Base-by-base conservation (phyloP, 1,140 invertebrate genomes). In the fruit fly (Drosophila melanogaster) region DNA sequence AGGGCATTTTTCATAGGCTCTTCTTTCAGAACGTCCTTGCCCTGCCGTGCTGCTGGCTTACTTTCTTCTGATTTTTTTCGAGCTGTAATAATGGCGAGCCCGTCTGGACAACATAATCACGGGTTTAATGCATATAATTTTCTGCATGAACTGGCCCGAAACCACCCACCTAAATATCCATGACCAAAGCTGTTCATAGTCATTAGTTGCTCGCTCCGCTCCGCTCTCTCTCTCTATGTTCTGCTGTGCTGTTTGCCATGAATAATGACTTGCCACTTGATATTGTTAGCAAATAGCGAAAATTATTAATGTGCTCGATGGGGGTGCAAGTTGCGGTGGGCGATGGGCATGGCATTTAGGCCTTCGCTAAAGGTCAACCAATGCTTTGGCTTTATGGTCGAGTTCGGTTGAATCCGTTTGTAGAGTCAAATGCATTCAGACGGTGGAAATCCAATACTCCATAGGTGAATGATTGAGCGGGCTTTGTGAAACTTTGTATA, bases 111-210 rank as follows among this genome's bases (percentile, higher is more conserved):
- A 54, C 78, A 90, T 90, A 90, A 90, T 90, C 86, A 90, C 69
- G 71, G 79, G 79, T 60, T 90, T 90, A 90, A 90, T 90, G 86
- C 76, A 85, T 90, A 90, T 90, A 90, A 90, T 90, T 90, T 90
- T 90, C 81, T 81, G 81, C 86, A 90, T 90, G 86, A 86, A 86
- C 75, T 77, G 81, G 57, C 72, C 62, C 69, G 53, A 62, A 46
- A 54, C 49, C 51, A 54, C 59, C 46, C 37, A 49, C 40, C 30
- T 59, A 74, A 64, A 61, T 71, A 60, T 71, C 47, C 77, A 51
- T 66, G 64, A 51, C 73, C 57, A 55, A 69, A 61, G 71, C 78
- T 81, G 78, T 72, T 81, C 79, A 72, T 87, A 87, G 85, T 86
- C 83, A 87, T 86, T 81, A 87, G 81, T 81, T 83, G 75, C 55